phyloP scores from a whole-genome alignment of 2,113 vertebrate species.

The Sturnus vulgaris region DNA sequence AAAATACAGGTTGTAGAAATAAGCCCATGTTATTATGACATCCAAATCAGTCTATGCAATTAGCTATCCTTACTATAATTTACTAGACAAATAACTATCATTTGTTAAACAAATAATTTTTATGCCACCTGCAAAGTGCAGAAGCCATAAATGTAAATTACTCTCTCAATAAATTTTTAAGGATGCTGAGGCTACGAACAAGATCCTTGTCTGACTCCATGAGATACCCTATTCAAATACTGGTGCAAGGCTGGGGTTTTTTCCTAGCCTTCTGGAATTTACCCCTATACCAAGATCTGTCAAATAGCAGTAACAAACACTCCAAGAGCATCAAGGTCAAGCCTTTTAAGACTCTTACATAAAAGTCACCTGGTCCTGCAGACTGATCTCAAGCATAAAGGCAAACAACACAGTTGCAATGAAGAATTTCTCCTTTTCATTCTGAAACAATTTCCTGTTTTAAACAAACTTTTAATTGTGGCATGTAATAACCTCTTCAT shows the following conservation, averaged over 20 bases:
- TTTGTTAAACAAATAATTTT: not conserved
- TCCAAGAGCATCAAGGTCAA: constrained; percentile 28
- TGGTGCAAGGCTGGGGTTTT: not conserved
- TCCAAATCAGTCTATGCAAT: not conserved
- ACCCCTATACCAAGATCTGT: not conserved
- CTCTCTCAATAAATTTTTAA: not conserved
- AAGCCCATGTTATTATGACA: not conserved
- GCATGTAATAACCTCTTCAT: not conserved
- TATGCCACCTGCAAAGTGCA: not conserved
- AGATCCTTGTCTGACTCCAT: not conserved
- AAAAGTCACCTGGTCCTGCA: constrained; percentile 33
- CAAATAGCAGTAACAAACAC: not conserved
- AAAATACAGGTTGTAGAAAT: not conserved
- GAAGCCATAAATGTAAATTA: not conserved
- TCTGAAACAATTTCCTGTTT: not conserved
- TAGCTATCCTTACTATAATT: not conserved
- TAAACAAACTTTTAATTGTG: not conserved
- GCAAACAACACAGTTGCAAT: not conserved
- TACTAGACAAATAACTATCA: not conserved
- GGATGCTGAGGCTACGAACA: not conserved
- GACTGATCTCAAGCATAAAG: not conserved
- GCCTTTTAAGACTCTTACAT: constrained; percentile 28
- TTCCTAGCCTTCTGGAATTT: not conserved
- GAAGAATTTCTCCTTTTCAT: not conserved
- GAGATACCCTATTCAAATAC: not conserved